Conservation (phyloP, 2,888 invertebrate genomes). For the Trichopria drosophilae region DNA sequence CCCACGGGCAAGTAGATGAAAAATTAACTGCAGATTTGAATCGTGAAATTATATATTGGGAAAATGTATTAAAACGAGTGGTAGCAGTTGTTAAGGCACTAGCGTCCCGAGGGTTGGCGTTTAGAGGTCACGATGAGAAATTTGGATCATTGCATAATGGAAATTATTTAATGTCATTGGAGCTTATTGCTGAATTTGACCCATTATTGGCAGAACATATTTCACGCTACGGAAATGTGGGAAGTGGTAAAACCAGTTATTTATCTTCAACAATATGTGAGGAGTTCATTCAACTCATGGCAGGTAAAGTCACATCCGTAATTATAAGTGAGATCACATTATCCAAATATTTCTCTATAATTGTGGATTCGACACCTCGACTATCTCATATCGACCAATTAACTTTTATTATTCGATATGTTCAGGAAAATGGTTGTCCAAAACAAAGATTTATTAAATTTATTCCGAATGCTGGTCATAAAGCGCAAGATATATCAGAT, state of each 20-base stretch:
- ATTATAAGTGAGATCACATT: conserved; percentile 31
- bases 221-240: conserved; percentile 40
- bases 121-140: conserved; percentile 41
- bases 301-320: conserved; percentile 34
- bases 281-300: conserved; percentile 44
- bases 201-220: conserved; percentile 42
- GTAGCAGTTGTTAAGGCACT: conserved; percentile 39
- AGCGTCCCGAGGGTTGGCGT: conserved; percentile 38
- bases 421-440: conserved; percentile 23
- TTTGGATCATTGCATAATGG: conserved; percentile 43
- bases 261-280: conserved; percentile 44
- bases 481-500: conserved; percentile 26
- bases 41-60: conserved; percentile 39
- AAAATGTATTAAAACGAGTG: conserved; percentile 40
- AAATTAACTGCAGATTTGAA: neutral
- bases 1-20: neutral
- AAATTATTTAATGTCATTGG: conserved; percentile 44
- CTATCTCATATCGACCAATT: conserved; percentile 40
- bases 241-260: conserved; percentile 41
- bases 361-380: conserved; percentile 40
- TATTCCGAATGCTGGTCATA: conserved; percentile 35
- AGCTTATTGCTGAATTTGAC: conserved; percentile 44
- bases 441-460: conserved; percentile 34
- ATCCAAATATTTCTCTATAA: conserved; percentile 38
- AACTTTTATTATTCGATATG: conserved; percentile 38